A percentile compares a stretch with the other conserved stretches of the same genome.
phyloP scores from a whole-genome alignment of 1,140 invertebrate species.

The Apocrypta bakeri region DNA sequence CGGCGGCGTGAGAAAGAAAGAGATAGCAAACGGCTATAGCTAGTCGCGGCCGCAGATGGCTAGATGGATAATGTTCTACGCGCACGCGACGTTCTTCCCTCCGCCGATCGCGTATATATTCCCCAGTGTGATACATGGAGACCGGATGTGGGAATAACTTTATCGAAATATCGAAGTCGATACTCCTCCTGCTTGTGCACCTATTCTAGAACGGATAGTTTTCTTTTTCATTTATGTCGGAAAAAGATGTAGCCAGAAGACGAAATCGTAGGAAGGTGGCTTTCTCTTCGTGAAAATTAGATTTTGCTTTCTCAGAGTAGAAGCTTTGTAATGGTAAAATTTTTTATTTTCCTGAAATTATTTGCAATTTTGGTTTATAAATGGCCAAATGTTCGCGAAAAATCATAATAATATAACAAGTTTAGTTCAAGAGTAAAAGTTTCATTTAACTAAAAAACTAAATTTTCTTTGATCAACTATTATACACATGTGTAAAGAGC shows the following conservation, averaged over 20 bases:
- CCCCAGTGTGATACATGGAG: not conserved
- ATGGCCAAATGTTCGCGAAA: too few relatives aligned
- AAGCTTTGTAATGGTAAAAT: too few relatives aligned
- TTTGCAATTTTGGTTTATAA: too few relatives aligned
- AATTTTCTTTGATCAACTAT: too few relatives aligned
- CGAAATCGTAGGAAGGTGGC: too few relatives aligned
- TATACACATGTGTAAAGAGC: too few relatives aligned
- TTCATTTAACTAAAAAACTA: too few relatives aligned
- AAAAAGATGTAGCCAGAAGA: not conserved
- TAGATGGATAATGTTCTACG: not conserved
- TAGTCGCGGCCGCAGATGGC: not conserved
- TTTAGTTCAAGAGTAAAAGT: too few relatives aligned
- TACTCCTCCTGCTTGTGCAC: not conserved
- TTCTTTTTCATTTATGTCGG: not conserved
- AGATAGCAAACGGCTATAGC: not conserved
- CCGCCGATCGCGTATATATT: not conserved
- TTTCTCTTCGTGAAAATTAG: too few relatives aligned
- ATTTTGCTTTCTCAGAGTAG: too few relatives aligned
- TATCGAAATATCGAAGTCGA: not conserved
- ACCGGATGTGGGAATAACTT: not conserved
- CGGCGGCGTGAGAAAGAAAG: constrained; percentile 7
- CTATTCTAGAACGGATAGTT: not conserved
- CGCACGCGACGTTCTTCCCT: not conserved
- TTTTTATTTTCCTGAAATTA: too few relatives aligned
- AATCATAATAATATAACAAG: too few relatives aligned